Conservation (phyloP, 2,888 invertebrate species). For the Oligia fasciuncula region DNA sequence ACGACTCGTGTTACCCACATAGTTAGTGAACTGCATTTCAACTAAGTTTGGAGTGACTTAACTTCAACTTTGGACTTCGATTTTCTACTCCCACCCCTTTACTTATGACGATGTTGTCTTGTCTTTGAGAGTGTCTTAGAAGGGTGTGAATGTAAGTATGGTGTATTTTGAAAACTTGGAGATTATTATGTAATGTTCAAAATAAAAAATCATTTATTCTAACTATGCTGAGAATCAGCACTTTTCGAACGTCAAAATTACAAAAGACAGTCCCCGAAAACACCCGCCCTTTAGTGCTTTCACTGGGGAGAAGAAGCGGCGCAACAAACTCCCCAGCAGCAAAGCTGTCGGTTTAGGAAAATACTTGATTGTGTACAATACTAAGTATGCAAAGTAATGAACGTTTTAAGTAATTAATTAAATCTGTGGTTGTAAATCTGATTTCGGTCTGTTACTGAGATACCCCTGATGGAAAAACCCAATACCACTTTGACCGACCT, state of each 20-base stretch:
- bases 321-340: too few species aligned
- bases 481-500: neutral
- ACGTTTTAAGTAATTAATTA: too few species aligned
- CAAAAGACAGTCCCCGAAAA: too few species aligned
- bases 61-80: slow-evolving; percentile 39
- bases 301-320: too few species aligned
- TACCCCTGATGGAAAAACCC: neutral
- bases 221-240: too few species aligned
- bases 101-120: slow-evolving; percentile 19
- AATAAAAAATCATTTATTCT: too few species aligned
- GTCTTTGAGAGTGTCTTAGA: slow-evolving; percentile 15
- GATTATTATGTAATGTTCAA: neutral
- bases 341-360: too few species aligned
- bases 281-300: too few species aligned
- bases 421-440: neutral
- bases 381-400: too few species aligned
- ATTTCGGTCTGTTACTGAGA: neutral
- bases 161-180: neutral
- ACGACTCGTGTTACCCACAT: slow-evolving; percentile 48
- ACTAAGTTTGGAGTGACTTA: slow-evolving; percentile 40
- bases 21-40: slow-evolving; percentile 62
- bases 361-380: too few species aligned
- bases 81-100: slow-evolving; percentile 29
- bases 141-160: neutral
- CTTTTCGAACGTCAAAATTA: too few species aligned